Percentiles rank a stretch among this genome's conserved stretches.
phyloP scores from a whole-genome alignment of 2,888 invertebrate species.

The Anarsia innoxiella region DNA sequence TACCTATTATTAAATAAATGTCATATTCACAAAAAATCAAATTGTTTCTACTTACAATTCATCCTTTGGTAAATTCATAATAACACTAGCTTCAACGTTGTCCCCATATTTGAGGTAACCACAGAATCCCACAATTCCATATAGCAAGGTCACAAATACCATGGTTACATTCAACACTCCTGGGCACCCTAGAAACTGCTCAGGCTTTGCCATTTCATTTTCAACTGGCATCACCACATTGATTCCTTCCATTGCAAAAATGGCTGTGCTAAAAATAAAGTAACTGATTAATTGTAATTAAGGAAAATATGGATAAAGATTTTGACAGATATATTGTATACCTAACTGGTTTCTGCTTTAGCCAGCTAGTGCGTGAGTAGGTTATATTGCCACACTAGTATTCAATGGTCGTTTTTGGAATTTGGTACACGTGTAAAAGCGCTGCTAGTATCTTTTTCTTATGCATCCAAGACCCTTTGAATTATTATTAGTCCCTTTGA shows the following conservation, averaged over 20 bases:
- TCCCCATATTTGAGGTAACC: slow-evolving; percentile 91
- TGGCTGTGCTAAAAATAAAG: slow-evolving; percentile 78
- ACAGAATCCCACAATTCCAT: slow-evolving; percentile 87
- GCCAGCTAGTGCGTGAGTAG: not conserved
- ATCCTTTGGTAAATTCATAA: slow-evolving; percentile 83
- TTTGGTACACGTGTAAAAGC: not conserved
- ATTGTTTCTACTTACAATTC: slow-evolving; percentile 70
- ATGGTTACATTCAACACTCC: slow-evolving; percentile 92
- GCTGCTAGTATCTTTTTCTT: not conserved
- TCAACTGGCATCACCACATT: slow-evolving; percentile 95
- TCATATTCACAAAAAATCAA: not conserved
- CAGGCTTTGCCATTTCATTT: slow-evolving; percentile 90
- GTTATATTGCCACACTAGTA: not conserved
- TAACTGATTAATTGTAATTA: not conserved
- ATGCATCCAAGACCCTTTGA: too few relatives aligned
- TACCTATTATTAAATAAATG: too few relatives aligned
- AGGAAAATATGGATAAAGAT: not conserved
- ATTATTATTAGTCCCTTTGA: too few relatives aligned
- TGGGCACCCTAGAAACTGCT: slow-evolving; percentile 84
- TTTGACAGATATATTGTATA: too few relatives aligned
- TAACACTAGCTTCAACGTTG: slow-evolving; percentile 81
- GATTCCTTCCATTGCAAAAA: slow-evolving; percentile 98
- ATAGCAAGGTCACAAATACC: slow-evolving; percentile 84
- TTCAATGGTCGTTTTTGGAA: not conserved
- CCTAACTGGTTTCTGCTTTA: too few relatives aligned